Evolutionary conservation across 2,113 vertebrate species (phyloP).

Genomic region (Siniperca chuatsi): DNA sequence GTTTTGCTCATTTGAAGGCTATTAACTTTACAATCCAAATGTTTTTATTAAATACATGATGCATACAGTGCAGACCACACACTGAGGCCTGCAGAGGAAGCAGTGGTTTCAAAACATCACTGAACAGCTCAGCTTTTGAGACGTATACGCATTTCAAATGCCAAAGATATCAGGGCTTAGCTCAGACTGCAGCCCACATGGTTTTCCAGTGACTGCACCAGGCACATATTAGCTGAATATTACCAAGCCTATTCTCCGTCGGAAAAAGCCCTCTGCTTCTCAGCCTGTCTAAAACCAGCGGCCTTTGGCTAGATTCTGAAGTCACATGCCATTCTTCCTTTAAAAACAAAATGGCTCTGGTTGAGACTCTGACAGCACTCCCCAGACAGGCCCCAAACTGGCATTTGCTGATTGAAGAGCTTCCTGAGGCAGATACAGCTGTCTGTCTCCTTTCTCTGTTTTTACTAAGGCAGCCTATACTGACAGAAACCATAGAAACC

Average conservation of each 20-base stretch:
- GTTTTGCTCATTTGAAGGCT: neutral
- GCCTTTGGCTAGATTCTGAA: slow-evolving; percentile 29
- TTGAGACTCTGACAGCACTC: slow-evolving; percentile 38
- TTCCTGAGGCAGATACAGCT: slow-evolving; percentile 59
- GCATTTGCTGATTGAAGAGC: slow-evolving; percentile 64
- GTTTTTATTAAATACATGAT: neutral
- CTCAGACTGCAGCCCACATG: slow-evolving; percentile 29
- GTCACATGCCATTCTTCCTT: slow-evolving; percentile 37
- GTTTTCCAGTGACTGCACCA: slow-evolving; percentile 50
- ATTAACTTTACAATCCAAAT: slow-evolving; percentile 2
- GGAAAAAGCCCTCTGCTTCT: neutral
- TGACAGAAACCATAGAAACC: slow-evolving; percentile 36
- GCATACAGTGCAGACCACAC: neutral
- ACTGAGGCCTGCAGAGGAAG: slow-evolving; percentile 28
- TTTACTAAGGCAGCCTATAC: slow-evolving; percentile 25
- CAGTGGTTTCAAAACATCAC: slow-evolving; percentile 14
- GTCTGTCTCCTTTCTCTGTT: slow-evolving; percentile 34
- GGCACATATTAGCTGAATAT: slow-evolving; percentile 47
- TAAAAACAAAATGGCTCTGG: slow-evolving; percentile 64
- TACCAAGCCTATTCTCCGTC: slow-evolving; percentile 19
- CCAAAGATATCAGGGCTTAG: slow-evolving; percentile 46
- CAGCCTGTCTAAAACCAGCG: slow-evolving; percentile 18
- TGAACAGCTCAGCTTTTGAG: slow-evolving; percentile 32
- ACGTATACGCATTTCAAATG: slow-evolving; percentile 28
- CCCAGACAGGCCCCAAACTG: slow-evolving; percentile 44